Percentiles rank a stretch among this genome's conserved stretches.
Evolutionary conservation across 1,140 invertebrate genomes (phyloP).

Genomic region (Lepidurus apus): DNA sequence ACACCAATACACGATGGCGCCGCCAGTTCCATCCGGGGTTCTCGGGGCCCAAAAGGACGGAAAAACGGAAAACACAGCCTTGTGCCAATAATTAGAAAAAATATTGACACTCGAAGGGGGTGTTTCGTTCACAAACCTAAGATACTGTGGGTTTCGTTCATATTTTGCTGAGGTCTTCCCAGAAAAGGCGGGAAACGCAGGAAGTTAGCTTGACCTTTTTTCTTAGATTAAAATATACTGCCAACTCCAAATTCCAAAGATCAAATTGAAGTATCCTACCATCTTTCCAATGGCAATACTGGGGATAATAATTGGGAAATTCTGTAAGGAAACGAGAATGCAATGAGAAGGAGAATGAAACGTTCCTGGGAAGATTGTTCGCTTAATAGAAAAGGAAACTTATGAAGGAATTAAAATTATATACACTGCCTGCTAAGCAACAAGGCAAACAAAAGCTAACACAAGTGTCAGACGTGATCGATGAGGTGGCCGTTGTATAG

Average conservation of each 20-base stretch:
- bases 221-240: too few relatives aligned
- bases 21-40: neutral
- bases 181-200: too few relatives aligned
- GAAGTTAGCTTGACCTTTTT: too few relatives aligned
- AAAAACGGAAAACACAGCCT: neutral
- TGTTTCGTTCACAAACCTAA: too few relatives aligned
- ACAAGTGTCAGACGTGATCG: conserved; percentile 1
- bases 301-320: too few relatives aligned
- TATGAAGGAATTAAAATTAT: neutral
- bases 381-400: conserved; percentile 16
- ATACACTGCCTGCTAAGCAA: neutral
- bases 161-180: too few relatives aligned
- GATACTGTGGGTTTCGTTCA: too few relatives aligned
- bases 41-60: too few relatives aligned
- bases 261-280: too few relatives aligned
- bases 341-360: neutral
- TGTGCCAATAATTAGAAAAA: neutral
- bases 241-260: too few relatives aligned
- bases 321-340: neutral
- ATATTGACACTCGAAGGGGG: neutral
- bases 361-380: neutral
- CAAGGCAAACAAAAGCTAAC: conserved; percentile 21
- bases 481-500: neutral
- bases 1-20: neutral
- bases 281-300: too few relatives aligned